Conservation (phyloP, 2,113 vertebrate species). For the Brachyhypopomus gauderio region DNA sequence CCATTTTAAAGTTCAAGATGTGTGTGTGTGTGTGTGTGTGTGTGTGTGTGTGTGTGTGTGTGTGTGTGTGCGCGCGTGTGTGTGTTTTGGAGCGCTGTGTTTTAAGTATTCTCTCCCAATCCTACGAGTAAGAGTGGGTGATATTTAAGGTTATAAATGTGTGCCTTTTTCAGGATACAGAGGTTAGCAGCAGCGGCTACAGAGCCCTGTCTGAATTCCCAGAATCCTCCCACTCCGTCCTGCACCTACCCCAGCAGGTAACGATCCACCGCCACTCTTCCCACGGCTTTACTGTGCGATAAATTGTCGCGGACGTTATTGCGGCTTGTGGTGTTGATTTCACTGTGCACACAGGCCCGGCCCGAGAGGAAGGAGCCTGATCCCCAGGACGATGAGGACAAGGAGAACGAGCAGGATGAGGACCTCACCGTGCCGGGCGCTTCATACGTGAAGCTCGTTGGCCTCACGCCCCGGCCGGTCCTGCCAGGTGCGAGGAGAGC, state of each 20-base stretch:
- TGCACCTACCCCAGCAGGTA: slow-evolving; percentile 88
- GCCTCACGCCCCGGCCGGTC: slow-evolving; percentile 71
- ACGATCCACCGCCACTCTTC: neutral
- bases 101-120: too few relatives aligned
- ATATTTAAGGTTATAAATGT: slow-evolving; percentile 12
- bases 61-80: too few relatives aligned
- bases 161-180: slow-evolving; percentile 74
- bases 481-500: slow-evolving; percentile 78
- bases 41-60: too few relatives aligned
- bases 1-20: too few relatives aligned
- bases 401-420: slow-evolving; percentile 71
- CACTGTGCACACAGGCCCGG: slow-evolving; percentile 71
- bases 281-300: neutral
- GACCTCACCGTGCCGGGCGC: slow-evolving; percentile 84
- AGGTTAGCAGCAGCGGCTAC: slow-evolving; percentile 84
- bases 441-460: slow-evolving; percentile 87
- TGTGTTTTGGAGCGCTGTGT: too few relatives aligned
- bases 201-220: slow-evolving; percentile 84
- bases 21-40: too few relatives aligned
- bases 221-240: slow-evolving; percentile 77
- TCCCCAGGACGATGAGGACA: slow-evolving; percentile 64
- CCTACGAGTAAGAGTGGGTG: too few relatives aligned
- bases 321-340: neutral
- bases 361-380: slow-evolving; percentile 66
- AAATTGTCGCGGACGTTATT: neutral